phyloP scores from a whole-genome alignment of 2,113 vertebrate species.

The Phalacrocorax brasilianus region DNA sequence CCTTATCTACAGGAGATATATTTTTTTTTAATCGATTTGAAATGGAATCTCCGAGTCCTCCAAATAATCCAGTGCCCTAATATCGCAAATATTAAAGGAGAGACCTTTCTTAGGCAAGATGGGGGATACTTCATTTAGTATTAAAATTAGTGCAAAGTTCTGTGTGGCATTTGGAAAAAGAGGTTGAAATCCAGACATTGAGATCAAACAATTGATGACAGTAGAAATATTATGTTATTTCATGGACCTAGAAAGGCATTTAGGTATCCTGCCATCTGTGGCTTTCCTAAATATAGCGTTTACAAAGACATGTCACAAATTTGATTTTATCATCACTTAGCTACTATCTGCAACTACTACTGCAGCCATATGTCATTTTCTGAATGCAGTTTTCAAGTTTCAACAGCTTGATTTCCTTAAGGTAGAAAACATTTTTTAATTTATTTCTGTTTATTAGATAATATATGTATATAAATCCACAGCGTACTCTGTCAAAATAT shows the following conservation, averaged over 20 bases:
- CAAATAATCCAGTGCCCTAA: background rate
- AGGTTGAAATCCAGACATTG: background rate
- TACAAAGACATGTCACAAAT: background rate
- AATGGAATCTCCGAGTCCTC: background rate
- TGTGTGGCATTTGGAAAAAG: background rate
- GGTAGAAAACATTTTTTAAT: background rate
- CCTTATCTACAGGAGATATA: background rate
- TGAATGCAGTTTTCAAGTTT: background rate
- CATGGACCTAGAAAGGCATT: background rate
- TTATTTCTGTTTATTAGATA: background rate
- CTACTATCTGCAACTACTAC: background rate
- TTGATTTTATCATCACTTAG: background rate
- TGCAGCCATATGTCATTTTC: background rate
- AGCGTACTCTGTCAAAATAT: background rate
- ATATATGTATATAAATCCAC: background rate
- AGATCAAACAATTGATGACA: background rate
- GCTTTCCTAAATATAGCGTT: background rate
- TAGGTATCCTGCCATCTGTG: background rate
- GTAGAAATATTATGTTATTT: background rate
- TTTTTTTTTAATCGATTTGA: background rate
- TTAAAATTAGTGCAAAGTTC: background rate
- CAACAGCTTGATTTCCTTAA: background rate
- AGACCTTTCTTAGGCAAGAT: background rate
- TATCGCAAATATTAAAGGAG: background rate
- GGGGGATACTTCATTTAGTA: background rate